Percentiles rank a stretch among this genome's conserved stretches.
Evolutionary conservation across 1,140 invertebrate species (phyloP).

Genomic region (Heliconius hermathena): DNA sequence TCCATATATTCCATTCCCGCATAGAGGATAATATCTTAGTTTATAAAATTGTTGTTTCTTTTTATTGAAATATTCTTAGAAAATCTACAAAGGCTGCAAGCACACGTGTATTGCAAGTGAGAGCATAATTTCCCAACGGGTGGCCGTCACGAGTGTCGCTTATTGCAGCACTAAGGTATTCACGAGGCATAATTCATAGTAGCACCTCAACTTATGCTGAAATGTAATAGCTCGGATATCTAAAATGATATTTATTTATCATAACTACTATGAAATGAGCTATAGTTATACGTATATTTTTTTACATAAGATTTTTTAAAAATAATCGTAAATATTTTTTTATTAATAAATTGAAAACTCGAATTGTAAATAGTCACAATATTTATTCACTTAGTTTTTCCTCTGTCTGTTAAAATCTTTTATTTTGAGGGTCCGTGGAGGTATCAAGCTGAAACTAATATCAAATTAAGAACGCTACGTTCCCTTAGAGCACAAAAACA

Average conservation of each 20-base stretch:
- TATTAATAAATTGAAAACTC: too few species aligned
- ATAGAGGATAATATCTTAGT: not conserved
- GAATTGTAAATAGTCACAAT: too few species aligned
- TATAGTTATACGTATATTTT: too few species aligned
- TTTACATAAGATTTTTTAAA: too few species aligned
- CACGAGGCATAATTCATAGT: conserved; percentile 11
- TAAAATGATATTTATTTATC: not conserved
- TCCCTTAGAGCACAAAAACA: too few species aligned
- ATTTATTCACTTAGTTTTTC: too few species aligned
- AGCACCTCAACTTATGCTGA: not conserved
- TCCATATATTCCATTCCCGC: not conserved
- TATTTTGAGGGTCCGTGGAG: too few species aligned
- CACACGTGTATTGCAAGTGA: conserved; percentile 28
- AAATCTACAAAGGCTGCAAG: conserved; percentile 6
- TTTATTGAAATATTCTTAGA: conserved; percentile 12
- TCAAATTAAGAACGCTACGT: too few species aligned
- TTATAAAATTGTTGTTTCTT: conserved; percentile 4
- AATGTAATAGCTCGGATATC: not conserved
- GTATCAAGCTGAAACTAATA: too few species aligned
- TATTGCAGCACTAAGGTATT: conserved; percentile 17
- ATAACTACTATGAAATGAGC: not conserved
- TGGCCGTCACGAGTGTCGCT: conserved; percentile 20
- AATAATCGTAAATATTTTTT: too few species aligned
- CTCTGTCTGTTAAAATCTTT: too few species aligned
- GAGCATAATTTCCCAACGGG: conserved; percentile 42